phyloP scores from a whole-genome alignment of 2,797 vertebrate species.

The Bucorvus abyssinicus region DNA sequence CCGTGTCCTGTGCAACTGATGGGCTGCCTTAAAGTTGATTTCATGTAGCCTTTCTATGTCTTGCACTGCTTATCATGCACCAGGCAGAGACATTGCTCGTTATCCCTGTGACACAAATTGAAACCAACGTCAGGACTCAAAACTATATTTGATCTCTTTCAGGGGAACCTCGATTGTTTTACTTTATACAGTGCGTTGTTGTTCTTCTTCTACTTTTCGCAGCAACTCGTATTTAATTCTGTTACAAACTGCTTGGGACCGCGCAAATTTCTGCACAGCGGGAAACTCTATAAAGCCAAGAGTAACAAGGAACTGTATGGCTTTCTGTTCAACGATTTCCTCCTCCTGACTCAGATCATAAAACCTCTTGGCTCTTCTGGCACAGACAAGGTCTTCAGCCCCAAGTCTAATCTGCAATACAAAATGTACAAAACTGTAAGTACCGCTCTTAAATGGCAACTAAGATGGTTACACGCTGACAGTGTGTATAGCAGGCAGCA shows the following conservation, averaged over 20 bases:
- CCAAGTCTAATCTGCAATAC: conserved; percentile 96
- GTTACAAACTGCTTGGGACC: conserved; percentile 98
- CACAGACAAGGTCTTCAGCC: conserved; percentile 94
- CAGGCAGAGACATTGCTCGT: not conserved
- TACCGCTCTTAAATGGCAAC: not conserved
- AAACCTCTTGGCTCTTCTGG: conserved; percentile 92
- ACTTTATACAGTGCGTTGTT: conserved; percentile 65
- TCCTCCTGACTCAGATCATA: conserved; percentile 94
- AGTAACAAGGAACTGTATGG: conserved; percentile 98
- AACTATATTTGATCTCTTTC: conserved; percentile 58
- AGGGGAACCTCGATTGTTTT: conserved; percentile 65
- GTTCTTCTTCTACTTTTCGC: conserved; percentile 66
- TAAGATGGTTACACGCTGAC: not conserved
- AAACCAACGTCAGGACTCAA: conserved; percentile 40
- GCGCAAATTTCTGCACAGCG: conserved; percentile 97
- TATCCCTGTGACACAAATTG: not conserved
- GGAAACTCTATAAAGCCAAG: conserved; percentile 97
- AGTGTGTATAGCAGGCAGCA: not conserved
- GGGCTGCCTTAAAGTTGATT: not conserved
- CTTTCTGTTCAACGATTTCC: conserved; percentile 99
- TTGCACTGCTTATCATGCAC: not conserved
- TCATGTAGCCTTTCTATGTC: not conserved
- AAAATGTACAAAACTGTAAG: conserved; percentile 99
- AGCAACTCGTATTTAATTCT: conserved; percentile 99
- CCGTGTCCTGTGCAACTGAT: not conserved